phyloP scores from a whole-genome alignment of 2,888 invertebrate species.

The Clunio marinus region DNA sequence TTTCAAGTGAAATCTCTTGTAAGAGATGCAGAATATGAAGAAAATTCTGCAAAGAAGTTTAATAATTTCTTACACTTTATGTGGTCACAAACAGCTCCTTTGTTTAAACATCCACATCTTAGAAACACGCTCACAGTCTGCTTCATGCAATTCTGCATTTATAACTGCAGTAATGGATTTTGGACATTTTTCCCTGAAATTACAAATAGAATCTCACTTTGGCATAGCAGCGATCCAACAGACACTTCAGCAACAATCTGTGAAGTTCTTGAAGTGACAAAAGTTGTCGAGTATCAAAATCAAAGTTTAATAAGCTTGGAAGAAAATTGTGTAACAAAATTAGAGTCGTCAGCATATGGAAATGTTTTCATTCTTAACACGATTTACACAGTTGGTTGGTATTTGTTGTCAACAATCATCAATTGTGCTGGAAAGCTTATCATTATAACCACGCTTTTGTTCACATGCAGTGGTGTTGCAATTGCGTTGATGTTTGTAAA shows the following conservation, averaged over 20 bases:
- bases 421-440: conserved; percentile 43
- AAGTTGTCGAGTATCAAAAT: conserved; percentile 42
- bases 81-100: conserved; percentile 52
- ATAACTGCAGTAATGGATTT: conserved; percentile 46
- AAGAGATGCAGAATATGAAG: conserved; percentile 4
- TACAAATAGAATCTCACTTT: conserved; percentile 1
- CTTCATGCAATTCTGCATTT: conserved; percentile 51
- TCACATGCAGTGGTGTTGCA: conserved; percentile 45
- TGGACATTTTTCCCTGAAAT: conserved; percentile 31
- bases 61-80: conserved; percentile 42
- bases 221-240: not conserved
- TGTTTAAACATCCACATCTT: conserved; percentile 51
- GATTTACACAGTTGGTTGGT: conserved; percentile 51
- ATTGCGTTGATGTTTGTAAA: conserved; percentile 47
- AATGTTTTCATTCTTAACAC: conserved; percentile 40
- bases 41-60: not conserved
- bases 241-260: conserved; percentile 14
- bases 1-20: not conserved
- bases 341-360: not conserved
- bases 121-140: conserved; percentile 50
- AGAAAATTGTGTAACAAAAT: not conserved
- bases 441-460: conserved; percentile 45
- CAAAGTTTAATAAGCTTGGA: conserved; percentile 43
- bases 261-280: not conserved
- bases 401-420: not conserved